Conservation (phyloP, 2,888 invertebrate species). For the Suillia variegata region DNA sequence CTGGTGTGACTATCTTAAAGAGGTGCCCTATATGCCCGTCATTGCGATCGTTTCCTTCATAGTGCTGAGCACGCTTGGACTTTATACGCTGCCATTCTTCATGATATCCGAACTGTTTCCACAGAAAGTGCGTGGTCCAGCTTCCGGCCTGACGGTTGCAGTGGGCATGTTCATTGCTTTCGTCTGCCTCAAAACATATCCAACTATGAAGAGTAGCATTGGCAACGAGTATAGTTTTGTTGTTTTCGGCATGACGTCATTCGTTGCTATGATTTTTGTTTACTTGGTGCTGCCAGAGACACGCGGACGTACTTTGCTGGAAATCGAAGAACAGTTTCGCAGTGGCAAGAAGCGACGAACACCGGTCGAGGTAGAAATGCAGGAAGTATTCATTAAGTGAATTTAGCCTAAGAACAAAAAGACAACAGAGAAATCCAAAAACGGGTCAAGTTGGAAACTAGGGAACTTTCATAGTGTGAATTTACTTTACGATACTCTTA, state of each 20-base stretch:
- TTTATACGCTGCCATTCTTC: constrained; percentile 73
- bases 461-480: too few relatives aligned
- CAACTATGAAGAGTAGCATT: constrained; percentile 65
- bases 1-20: constrained; percentile 49
- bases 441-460: too few relatives aligned
- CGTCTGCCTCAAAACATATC: constrained; percentile 71
- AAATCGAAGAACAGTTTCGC: constrained; percentile 67
- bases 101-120: constrained; percentile 78
- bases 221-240: constrained; percentile 70
- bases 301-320: constrained; percentile 70
- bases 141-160: constrained; percentile 71
- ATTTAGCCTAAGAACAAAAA: too few relatives aligned
- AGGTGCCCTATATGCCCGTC: constrained; percentile 50
- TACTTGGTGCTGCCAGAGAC: constrained; percentile 72
- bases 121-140: constrained; percentile 67
- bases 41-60: constrained; percentile 51
- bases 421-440: too few relatives aligned
- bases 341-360: constrained; percentile 17
- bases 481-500: too few relatives aligned
- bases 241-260: constrained; percentile 66
- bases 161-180: constrained; percentile 71
- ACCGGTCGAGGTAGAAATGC: constrained; percentile 42
- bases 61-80: constrained; percentile 63
- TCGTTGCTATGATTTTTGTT: constrained; percentile 66
- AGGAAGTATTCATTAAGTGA: constrained; percentile 36